These are phyloP conservation scores for Danio kyathit DNA, from an alignment of 2,797 vertebrate genomes.

Conservation along the genomic window DNA sequence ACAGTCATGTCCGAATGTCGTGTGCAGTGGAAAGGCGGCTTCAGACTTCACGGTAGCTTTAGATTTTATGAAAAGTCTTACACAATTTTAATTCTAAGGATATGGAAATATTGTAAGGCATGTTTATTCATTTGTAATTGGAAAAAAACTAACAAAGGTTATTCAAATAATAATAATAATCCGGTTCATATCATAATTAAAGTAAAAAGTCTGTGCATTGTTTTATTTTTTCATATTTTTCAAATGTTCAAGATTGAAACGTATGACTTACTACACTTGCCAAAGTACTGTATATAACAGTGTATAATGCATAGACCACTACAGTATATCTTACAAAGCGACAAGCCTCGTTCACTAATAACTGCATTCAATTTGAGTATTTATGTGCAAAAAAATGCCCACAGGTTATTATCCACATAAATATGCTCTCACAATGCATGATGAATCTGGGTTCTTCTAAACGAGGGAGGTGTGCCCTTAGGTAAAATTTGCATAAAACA, in stretches of 20 bases:
- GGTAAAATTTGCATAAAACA: constrained; percentile 1
- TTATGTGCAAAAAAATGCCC: not conserved
- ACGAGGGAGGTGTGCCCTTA: not conserved
- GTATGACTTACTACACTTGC: not conserved
- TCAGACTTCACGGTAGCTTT: too few species aligned
- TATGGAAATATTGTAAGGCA: not conserved
- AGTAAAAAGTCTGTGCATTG: too few species aligned
- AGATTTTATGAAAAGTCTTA: not conserved
- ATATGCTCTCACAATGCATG: not conserved
- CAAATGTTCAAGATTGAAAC: not conserved
- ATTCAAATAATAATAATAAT: too few species aligned
- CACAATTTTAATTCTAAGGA: not conserved
- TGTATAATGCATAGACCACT: not conserved
- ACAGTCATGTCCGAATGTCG: too few species aligned
- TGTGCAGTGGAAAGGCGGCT: too few species aligned
- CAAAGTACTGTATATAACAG: not conserved
- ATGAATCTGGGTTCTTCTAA: constrained; percentile 21
- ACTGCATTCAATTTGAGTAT: not conserved
- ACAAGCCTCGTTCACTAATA: not conserved
- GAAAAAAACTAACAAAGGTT: not conserved
- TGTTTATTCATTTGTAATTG: not conserved
- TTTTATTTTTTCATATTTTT: too few species aligned
- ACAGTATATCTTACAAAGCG: not conserved
- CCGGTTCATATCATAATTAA: too few species aligned
- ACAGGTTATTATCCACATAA: not conserved